Conservation (phyloP, 1,140 invertebrate species). For the Eulimnadia texana region DNA sequence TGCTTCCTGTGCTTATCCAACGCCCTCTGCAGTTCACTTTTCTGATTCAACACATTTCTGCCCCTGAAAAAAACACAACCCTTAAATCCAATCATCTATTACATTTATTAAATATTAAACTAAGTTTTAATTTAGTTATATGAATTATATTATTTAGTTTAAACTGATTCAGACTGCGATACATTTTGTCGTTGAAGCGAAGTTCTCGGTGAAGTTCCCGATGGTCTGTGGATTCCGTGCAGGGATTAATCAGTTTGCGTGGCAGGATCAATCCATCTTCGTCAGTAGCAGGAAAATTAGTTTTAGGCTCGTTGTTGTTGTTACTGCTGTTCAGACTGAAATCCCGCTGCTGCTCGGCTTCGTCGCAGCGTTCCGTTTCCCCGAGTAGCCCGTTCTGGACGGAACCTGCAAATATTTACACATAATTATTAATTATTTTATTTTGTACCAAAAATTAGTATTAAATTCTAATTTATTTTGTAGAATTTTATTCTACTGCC, state of each 20-base stretch:
- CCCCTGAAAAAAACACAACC: constrained; percentile 53
- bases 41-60: constrained; percentile 76
- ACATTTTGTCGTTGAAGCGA: constrained; percentile 82
- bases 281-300: not conserved
- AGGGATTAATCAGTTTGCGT: constrained; percentile 68
- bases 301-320: not conserved
- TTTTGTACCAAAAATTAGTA: no score
- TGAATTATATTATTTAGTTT: not conserved
- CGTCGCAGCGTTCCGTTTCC: no score
- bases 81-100: no score
- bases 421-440: no score
- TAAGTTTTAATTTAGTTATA: not conserved
- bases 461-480: no score
- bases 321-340: not conserved
- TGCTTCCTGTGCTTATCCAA: constrained; percentile 73
- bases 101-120: no score
- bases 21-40: constrained; percentile 69
- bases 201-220: constrained; percentile 74
- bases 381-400: no score
- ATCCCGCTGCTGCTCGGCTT: not conserved
- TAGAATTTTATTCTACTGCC: not conserved
- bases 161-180: constrained; percentile 27
- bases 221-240: constrained; percentile 57
- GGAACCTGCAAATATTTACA: no score
- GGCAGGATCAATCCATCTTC: constrained; percentile 57